phyloP scores from a whole-genome alignment of 2,113 vertebrate species.

The Cisticola juncidis region DNA sequence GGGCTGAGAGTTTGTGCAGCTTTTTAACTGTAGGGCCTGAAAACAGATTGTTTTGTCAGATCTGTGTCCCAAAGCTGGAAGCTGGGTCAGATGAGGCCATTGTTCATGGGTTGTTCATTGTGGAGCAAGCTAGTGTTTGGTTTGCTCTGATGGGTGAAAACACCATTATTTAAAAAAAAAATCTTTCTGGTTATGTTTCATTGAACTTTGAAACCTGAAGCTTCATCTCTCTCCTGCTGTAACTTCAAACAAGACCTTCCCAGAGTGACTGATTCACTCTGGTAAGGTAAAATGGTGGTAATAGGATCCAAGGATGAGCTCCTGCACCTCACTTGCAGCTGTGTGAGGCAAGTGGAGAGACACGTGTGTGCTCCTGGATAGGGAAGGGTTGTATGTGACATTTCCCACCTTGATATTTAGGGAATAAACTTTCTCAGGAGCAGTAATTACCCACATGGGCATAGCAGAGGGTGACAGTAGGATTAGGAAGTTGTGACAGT shows the following conservation, averaged over 20 bases:
- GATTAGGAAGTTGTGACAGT: background rate
- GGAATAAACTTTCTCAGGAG: background rate
- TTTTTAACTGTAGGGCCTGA: background rate
- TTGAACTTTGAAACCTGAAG: background rate
- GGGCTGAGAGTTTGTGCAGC: background rate
- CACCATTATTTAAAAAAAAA: background rate
- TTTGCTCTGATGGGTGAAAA: background rate
- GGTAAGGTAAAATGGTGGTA: background rate
- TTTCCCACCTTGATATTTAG: background rate
- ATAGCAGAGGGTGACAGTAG: background rate
- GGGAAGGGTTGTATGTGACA: no score
- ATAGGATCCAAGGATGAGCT: background rate
- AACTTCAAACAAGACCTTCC: background rate
- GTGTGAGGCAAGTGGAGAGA: background rate
- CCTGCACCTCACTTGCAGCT: background rate
- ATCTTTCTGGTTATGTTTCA: background rate
- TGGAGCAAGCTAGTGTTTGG: background rate
- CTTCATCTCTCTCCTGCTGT: background rate
- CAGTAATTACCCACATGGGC: background rate
- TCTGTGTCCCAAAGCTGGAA: background rate
- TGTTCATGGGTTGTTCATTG: background rate
- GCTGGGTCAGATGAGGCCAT: background rate
- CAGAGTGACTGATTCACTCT: background rate
- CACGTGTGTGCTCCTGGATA: accelerated
- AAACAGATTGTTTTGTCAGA: background rate